Evolutionary conservation across 2,113 vertebrate species (phyloP), one percentile per base, ranked within the genome.

Genomic region (Clarias macrocephalus): DNA sequence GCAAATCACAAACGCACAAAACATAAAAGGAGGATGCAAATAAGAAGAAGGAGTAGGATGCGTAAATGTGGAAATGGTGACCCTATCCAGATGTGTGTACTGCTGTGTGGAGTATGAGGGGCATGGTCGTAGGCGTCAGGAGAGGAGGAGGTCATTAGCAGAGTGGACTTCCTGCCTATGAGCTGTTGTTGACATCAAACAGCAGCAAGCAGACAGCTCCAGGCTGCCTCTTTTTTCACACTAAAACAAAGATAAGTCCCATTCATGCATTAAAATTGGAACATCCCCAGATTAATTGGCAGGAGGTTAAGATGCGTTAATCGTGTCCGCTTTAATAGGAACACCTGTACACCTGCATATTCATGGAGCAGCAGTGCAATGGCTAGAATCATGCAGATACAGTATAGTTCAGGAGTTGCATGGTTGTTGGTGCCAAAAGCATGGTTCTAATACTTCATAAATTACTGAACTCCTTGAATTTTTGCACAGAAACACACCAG

Each of bases 101-200:
- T 92, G 91, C 21, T 52, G 91, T 91, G 90, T 65, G 18, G 37
- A 42, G 87, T 88, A 89, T 85, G 76, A 86, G 82, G 89, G 60
- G 90, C 83, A 87, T 90, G 89, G 90, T 88, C 87, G 87, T 59
- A 87, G 87, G 88, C 89, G 91, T 92, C 75, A 56, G 91, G 84
- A 86, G 89, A 91, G 92, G 87, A 86, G 13, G 1, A 84, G 88
- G 88, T 86, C 89, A 89, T 88, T 91, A 88, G 57, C 88, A 91
- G 42, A 82, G 63, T 70, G 84, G 87, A 85, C 91, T 95, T 95
- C 94, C 94, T 95, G 94, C 90, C 92, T 93, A 90, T 62, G 92
- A 94, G 94, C 92, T 93, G 93, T 91, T 93, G 92, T 89, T 91
- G 93, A 95, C 93, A 92, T 93, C 88, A 91, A 92, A 93, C 93